These are phyloP conservation scores for Ceratosolen fusciceps DNA, from an alignment of 1,140 invertebrate species.

Conservation along the genomic window DNA sequence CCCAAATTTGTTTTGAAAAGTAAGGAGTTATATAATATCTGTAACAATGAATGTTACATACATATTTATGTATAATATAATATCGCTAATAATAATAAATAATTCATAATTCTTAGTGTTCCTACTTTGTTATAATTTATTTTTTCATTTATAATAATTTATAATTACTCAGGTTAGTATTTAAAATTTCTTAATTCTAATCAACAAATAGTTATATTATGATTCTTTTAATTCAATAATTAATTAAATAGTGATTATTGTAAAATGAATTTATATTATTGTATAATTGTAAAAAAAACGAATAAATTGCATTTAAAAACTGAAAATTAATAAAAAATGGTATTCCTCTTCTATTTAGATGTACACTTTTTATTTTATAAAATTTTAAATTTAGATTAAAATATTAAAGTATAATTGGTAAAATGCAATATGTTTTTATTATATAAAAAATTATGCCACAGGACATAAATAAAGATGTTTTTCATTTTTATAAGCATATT, in stretches of 20 bases:
- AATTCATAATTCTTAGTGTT: slow-evolving; percentile 37
- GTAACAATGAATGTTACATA: slow-evolving; percentile 23
- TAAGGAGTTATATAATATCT: slow-evolving; percentile 16
- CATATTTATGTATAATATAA: too few relatives aligned
- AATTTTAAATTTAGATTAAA: not conserved
- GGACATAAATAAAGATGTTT: too few relatives aligned
- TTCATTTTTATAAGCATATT: too few relatives aligned
- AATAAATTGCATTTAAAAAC: too few relatives aligned
- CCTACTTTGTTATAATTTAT: not conserved
- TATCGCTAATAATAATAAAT: not conserved
- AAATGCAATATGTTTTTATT: not conserved
- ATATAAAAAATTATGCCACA: not conserved
- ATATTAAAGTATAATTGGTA: not conserved
- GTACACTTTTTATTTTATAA: not conserved
- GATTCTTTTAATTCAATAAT: too few relatives aligned
- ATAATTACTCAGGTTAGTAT: not conserved
- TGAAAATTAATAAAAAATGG: not conserved
- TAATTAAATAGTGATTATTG: too few relatives aligned
- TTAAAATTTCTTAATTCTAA: too few relatives aligned
- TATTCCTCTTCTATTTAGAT: not conserved
- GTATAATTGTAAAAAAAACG: too few relatives aligned
- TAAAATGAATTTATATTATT: too few relatives aligned
- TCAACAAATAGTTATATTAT: too few relatives aligned
- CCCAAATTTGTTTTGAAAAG: not conserved
- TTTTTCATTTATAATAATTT: not conserved